Percentiles rank a stretch among this genome's conserved stretches.
These are phyloP conservation scores for Oreohelix idahoensis DNA, from an alignment of 1,140 invertebrate genomes.

Conservation along the genomic window DNA sequence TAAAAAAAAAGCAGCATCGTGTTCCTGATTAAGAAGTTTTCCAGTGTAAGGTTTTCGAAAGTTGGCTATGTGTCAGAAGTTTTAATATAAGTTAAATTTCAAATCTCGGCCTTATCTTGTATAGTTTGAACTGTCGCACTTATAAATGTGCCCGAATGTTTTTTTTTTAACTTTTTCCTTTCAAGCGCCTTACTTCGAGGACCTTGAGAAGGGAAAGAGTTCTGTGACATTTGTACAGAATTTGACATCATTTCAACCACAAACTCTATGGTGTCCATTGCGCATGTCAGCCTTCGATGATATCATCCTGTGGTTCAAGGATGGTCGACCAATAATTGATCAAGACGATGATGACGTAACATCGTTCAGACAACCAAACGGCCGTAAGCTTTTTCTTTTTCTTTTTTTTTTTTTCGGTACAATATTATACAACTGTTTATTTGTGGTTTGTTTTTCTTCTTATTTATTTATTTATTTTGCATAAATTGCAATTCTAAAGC, in stretches of 20 bases:
- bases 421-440: no score
- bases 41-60: no score
- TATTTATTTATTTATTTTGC: no score
- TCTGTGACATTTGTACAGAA: slow-evolving; percentile 15
- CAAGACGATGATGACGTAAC: background rate
- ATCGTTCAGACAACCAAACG: background rate
- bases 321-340: slow-evolving; percentile 32
- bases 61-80: no score
- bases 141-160: background rate
- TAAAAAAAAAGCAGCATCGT: no score
- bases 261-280: slow-evolving; percentile 29
- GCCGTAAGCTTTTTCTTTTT: slow-evolving; percentile 2
- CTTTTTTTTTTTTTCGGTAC: no score
- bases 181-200: background rate
- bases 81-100: no score
- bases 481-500: no score
- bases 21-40: no score
- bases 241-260: slow-evolving; percentile 32
- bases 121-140: no score
- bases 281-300: slow-evolving; percentile 25
- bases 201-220: background rate
- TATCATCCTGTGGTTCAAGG: slow-evolving; percentile 37
- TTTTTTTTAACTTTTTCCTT: background rate
- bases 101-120: no score
- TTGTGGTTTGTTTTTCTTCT: no score